Evolutionary conservation across 1,140 invertebrate species (phyloP).

Genomic region (Batillaria attramentaria): DNA sequence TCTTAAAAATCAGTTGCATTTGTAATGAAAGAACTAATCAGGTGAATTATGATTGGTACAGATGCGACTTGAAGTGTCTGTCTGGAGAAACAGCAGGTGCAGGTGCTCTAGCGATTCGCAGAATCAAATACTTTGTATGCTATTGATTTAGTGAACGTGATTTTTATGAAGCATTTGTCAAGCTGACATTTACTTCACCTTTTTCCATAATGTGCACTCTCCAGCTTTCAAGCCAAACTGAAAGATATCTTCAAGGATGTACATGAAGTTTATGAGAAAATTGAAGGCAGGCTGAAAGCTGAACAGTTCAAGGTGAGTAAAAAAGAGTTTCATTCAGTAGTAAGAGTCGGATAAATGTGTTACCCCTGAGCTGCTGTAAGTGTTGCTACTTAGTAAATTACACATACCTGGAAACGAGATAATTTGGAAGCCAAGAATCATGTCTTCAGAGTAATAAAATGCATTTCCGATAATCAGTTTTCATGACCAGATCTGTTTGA

Average conservation of each 20-base stretch:
- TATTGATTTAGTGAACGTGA: background rate
- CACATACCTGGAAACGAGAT: too few species aligned
- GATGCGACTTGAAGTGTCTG: too few species aligned
- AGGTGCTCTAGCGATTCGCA: too few species aligned
- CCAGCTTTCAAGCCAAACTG: slow-evolving; percentile 88
- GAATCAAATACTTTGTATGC: background rate
- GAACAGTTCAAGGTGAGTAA: slow-evolving; percentile 88
- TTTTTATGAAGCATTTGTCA: background rate
- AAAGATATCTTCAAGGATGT: slow-evolving; percentile 89
- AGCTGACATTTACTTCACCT: background rate
- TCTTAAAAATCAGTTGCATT: background rate
- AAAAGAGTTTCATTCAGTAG: too few species aligned
- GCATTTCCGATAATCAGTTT: background rate
- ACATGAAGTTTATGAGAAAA: slow-evolving; percentile 82
- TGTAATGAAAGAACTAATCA: too few species aligned
- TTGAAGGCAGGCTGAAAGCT: slow-evolving; percentile 92
- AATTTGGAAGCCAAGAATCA: too few species aligned
- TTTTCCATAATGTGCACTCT: slow-evolving; percentile 34
- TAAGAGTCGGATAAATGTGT: too few species aligned
- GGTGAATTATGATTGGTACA: too few species aligned
- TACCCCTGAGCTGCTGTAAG: too few species aligned
- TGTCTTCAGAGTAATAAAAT: too few species aligned
- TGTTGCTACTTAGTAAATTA: too few species aligned
- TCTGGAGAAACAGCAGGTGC: too few species aligned
- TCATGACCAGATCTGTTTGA: background rate